A percentile compares a stretch with the other conserved stretches of the same genome.
Evolutionary conservation across 2,113 vertebrate species (phyloP).

Genomic region (Plotosus lineatus): DNA sequence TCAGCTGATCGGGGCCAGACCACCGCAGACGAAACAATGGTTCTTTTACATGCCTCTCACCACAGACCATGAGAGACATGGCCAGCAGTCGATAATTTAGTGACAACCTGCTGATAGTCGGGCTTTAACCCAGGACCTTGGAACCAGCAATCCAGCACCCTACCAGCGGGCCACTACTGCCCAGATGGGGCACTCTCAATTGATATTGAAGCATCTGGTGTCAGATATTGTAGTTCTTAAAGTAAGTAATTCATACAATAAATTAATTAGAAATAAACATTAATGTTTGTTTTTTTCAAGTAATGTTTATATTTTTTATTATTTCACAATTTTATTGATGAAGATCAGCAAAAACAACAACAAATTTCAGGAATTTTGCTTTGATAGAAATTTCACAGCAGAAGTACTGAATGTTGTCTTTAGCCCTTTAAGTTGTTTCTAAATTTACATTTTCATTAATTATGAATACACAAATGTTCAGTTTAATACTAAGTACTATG

Average conservation of each 20-base stretch:
- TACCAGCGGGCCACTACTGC: too few relatives aligned
- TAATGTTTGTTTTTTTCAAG: not conserved
- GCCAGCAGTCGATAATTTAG: too few relatives aligned
- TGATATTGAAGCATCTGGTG: not conserved
- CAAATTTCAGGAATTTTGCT: not conserved
- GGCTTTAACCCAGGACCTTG: too few relatives aligned
- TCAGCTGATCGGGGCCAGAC: too few relatives aligned
- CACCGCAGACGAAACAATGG: too few relatives aligned
- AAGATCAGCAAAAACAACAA: not conserved
- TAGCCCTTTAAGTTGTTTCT: constrained; percentile 2
- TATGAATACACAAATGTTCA: not conserved
- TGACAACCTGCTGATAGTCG: too few relatives aligned
- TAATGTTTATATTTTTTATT: not conserved
- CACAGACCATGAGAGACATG: too few relatives aligned
- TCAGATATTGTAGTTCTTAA: not conserved
- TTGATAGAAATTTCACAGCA: constrained; percentile 6
- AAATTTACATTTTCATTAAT: not conserved
- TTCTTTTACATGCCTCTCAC: too few relatives aligned
- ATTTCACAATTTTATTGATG: constrained; percentile 3
- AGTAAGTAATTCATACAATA: not conserved
- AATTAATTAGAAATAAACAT: not conserved
- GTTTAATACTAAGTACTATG: not conserved
- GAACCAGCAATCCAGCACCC: too few relatives aligned
- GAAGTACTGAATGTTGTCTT: not conserved
- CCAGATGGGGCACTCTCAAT: not conserved